Percentiles rank a stretch among this genome's conserved stretches.
phyloP scores from a whole-genome alignment of 1,140 invertebrate genomes.

The Halictus rubicundus region DNA sequence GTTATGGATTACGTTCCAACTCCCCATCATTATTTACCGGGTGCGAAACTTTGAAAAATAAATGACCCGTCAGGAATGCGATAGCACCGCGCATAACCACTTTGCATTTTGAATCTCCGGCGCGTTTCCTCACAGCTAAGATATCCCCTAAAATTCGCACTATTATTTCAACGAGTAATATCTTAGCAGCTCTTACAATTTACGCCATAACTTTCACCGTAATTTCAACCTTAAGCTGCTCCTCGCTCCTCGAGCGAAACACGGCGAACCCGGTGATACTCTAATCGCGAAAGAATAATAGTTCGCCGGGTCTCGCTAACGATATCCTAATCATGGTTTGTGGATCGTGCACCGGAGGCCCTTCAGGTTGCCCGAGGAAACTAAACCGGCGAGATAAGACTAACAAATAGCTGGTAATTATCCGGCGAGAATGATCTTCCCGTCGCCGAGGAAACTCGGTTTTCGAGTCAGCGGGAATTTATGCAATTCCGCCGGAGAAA shows the following conservation, averaged over 20 bases:
- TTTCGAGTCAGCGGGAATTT: conserved; percentile 1
- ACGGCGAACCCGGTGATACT: neutral
- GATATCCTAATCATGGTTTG: neutral
- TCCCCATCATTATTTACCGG: too few relatives aligned
- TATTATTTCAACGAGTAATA: neutral
- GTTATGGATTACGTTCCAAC: too few relatives aligned
- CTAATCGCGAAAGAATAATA: conserved; percentile 2
- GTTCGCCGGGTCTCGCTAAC: neutral
- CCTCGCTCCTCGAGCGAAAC: neutral
- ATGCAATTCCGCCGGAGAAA: neutral
- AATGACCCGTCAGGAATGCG: too few relatives aligned
- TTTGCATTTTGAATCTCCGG: neutral
- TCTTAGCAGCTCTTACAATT: neutral
- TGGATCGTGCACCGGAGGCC: neutral
- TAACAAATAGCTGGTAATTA: conserved; percentile 15
- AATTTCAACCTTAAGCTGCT: neutral
- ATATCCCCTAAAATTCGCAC: neutral
- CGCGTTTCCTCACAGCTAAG: too few relatives aligned
- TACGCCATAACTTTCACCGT: neutral
- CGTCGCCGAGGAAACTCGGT: neutral
- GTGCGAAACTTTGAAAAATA: too few relatives aligned
- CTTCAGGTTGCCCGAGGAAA: neutral
- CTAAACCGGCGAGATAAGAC: conserved; percentile 2
- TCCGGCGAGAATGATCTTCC: neutral
- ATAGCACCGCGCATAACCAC: too few relatives aligned